Evolutionary conservation across 2,888 invertebrate genomes (phyloP), one percentile per base, ranked within the genome.

Genomic region (Cephus sareptanus): DNA sequence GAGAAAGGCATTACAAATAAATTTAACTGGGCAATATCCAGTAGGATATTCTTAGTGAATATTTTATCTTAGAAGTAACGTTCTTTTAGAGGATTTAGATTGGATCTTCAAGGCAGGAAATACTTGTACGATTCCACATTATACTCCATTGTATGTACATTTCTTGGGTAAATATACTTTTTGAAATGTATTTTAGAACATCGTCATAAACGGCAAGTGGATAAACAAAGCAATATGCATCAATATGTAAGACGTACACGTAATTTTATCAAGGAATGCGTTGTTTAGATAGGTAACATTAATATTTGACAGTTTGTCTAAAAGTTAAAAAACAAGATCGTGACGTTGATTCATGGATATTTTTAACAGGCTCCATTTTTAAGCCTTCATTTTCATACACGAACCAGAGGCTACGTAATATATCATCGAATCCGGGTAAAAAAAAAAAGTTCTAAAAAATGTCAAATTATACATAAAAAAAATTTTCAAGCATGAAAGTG

Each of bases 361-460:
- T 56, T 56, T 56, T 23, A 23, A 23, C 12, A 56, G 56, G 23
- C 2, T 23, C 6, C 56, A 15, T 23, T 23, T 23, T 23, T 23
- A 9, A 56, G 0, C 23, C 1, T 9, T 9, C 9, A 23, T 56
- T 56, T 40, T 56, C 9, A 9, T 56, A 56, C 23, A 9, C 23
- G 56, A 56, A 56, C 9, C 6, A 23, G 56, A 56, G 6, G 56
- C 56, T 23, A 23, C 9, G 2, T 56, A 23, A 2, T 56, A 1
- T 23, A 0, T 9, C 2, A 23, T 23, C 23, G 23, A 56, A 34
- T 70, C 69, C 70, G 81, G 80, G 77, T 79, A 73, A 79, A 79
- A 80, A 78, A 74, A 80, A 35, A 12, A 79, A n/a, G n/a, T 75
- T 77, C 70, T 75, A 77, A 81, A 78, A 77, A 79, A 77, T 75